Percentiles rank a stretch among this genome's conserved stretches.
These are phyloP conservation scores for Apostichopus japonicus DNA, from an alignment of 35 echinoderm and acorn worm species.

Conservation along the genomic window DNA sequence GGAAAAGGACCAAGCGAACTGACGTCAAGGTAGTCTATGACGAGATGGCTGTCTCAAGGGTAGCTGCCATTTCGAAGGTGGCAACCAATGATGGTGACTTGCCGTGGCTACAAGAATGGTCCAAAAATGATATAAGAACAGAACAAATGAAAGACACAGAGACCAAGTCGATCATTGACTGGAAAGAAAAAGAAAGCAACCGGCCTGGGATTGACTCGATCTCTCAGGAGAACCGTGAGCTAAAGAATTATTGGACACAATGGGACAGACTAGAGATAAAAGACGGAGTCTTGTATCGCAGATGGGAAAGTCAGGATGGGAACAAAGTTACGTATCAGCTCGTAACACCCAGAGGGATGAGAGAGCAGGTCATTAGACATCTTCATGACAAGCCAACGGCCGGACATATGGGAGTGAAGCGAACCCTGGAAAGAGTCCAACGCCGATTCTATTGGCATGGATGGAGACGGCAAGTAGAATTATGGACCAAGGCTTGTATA, in stretches of 20 bases:
- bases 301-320: neutral
- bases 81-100: neutral
- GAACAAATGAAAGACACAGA: too few relatives aligned
- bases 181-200: neutral
- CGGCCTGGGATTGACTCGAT: neutral
- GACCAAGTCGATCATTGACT: too few relatives aligned
- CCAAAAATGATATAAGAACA: too few relatives aligned
- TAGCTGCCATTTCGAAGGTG: neutral
- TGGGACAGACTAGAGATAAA: neutral
- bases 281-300: neutral
- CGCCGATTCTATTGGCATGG: constrained; percentile 59
- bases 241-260: constrained; percentile 7
- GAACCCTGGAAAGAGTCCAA: constrained; percentile 47
- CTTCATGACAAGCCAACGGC: neutral
- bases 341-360: neutral
- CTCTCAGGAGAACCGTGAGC: neutral
- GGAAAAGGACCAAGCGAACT: neutral
- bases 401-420: constrained; percentile 46
- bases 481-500: constrained; percentile 27
- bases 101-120: too few relatives aligned
- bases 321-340: neutral
- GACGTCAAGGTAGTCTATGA: neutral
- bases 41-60: neutral
- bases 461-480: neutral
- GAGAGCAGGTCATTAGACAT: neutral